Conservation (phyloP, 1,140 invertebrate genomes). For the Babylonia areolata region DNA sequence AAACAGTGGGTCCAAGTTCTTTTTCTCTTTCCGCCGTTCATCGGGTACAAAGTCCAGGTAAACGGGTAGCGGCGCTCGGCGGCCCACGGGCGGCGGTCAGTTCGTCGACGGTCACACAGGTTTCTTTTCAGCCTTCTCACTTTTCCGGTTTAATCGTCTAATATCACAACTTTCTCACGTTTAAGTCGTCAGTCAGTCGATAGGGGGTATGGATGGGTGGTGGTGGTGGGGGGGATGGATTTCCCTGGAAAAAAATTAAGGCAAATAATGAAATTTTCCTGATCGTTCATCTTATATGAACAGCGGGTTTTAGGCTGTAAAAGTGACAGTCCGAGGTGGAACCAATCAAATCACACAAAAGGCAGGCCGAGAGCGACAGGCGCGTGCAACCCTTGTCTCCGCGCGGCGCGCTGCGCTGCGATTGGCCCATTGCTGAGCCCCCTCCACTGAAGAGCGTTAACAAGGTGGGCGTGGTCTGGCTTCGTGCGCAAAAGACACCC, state of each 20-base stretch:
- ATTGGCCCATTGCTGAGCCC: constrained; percentile 18
- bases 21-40: no score
- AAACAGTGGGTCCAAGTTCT: no score
- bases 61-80: no score
- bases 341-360: constrained; percentile 44
- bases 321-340: constrained; percentile 32
- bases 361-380: constrained; percentile 16
- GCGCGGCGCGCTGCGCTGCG: constrained; percentile 1
- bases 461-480: constrained; percentile 23
- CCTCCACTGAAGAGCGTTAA: constrained; percentile 8
- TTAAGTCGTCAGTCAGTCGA: constrained; percentile 19
- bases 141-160: constrained; percentile 21
- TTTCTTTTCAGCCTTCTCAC: no score
- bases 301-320: background rate
- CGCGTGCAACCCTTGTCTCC: constrained; percentile 11
- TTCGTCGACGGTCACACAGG: background rate
- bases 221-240: background rate
- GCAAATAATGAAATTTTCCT: constrained; percentile 58
- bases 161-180: constrained; percentile 36
- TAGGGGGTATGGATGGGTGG: background rate
- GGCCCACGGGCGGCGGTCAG: no score
- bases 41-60: background rate
- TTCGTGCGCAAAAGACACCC: background rate
- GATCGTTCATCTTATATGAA: constrained; percentile 48
- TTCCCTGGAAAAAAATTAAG: constrained; percentile 48